These are phyloP conservation scores for Papilio polyxenes DNA, from an alignment of 1,140 invertebrate species.

Conservation along the genomic window DNA sequence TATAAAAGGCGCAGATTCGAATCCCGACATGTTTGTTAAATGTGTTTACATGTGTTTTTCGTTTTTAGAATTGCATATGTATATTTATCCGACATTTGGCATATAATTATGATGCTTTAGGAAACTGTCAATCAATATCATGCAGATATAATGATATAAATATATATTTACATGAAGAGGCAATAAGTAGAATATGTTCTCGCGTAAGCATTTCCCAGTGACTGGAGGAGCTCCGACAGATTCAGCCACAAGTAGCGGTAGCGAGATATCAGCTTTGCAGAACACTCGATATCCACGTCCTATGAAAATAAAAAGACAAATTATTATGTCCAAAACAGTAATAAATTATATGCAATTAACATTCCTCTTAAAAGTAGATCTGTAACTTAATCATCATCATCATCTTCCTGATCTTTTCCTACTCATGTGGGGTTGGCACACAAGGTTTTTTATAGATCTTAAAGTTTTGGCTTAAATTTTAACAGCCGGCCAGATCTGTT, in stretches of 20 bases:
- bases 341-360: neutral
- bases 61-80: too few relatives aligned
- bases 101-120: neutral
- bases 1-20: too few relatives aligned
- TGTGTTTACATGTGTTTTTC: too few relatives aligned
- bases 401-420: too few relatives aligned
- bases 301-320: slow-evolving; percentile 46
- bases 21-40: too few relatives aligned
- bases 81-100: too few relatives aligned
- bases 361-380: neutral
- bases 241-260: slow-evolving; percentile 83
- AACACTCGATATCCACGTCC: slow-evolving; percentile 81
- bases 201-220: slow-evolving; percentile 83
- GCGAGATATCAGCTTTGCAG: slow-evolving; percentile 79
- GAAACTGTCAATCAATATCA: slow-evolving; percentile 36
- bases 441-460: too few relatives aligned
- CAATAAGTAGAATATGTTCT: slow-evolving; percentile 83
- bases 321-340: neutral
- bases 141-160: neutral
- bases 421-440: too few relatives aligned
- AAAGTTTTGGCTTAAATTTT: too few relatives aligned
- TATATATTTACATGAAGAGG: slow-evolving; percentile 79
- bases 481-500: too few relatives aligned
- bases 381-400: too few relatives aligned
- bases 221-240: slow-evolving; percentile 82